These are phyloP conservation scores for Nothocercus nigrocapillus DNA, from an alignment of 2,113 vertebrate genomes.

Conservation along the genomic window DNA sequence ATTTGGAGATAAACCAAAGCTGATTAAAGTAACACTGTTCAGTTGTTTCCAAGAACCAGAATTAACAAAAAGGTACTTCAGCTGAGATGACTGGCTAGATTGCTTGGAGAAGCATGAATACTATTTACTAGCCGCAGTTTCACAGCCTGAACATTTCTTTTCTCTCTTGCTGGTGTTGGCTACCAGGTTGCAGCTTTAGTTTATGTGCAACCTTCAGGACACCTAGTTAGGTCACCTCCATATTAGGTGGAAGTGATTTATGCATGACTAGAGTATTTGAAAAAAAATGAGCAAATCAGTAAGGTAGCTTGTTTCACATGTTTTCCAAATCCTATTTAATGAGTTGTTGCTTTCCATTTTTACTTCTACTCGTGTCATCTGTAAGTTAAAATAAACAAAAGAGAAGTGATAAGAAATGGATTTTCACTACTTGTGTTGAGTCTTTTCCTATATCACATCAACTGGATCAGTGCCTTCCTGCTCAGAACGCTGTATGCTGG, in stretches of 20 bases:
- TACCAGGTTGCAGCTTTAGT: neutral
- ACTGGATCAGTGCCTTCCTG: neutral
- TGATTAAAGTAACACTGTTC: neutral
- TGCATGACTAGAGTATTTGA: fast-evolving
- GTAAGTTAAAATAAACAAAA: neutral
- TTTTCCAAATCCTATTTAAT: neutral
- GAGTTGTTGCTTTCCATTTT: neutral
- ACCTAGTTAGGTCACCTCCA: neutral
- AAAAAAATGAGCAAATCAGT: neutral
- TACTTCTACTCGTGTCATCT: neutral
- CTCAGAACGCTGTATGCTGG: neutral
- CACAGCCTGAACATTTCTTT: neutral
- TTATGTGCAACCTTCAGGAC: neutral
- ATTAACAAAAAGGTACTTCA: neutral
- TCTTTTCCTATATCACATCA: neutral
- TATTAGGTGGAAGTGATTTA: neutral
- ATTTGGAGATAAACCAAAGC: neutral
- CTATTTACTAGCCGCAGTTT: neutral
- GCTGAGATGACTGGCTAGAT: neutral
- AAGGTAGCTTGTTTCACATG: neutral
- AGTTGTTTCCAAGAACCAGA: neutral
- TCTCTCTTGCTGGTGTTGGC: too few species aligned
- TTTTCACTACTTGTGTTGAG: neutral
- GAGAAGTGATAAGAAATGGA: neutral
- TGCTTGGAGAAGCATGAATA: neutral